phyloP scores from a whole-genome alignment of 2,113 vertebrate species.

The Ageneiosus marmoratus region DNA sequence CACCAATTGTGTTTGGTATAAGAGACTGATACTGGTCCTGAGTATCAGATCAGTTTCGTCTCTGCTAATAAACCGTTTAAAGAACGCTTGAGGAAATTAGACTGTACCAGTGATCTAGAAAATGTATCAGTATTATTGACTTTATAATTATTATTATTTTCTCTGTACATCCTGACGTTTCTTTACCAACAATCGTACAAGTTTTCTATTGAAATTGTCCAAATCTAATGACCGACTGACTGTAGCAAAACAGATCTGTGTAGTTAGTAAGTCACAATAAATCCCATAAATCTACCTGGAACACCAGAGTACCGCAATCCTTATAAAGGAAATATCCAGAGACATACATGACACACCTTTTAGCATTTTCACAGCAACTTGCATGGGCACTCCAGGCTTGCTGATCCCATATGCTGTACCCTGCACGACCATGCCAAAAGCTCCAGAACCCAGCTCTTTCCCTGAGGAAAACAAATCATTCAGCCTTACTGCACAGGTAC shows the following conservation, averaged over 20 bases:
- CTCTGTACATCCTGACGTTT: background rate
- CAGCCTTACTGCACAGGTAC: background rate
- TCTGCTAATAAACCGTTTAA: background rate
- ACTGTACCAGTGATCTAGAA: background rate
- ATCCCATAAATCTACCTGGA: background rate
- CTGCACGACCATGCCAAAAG: conserved; percentile 92
- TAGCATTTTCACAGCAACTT: conserved; percentile 97
- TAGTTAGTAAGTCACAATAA: no score
- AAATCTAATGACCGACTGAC: background rate
- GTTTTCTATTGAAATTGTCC: background rate
- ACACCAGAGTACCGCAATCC: background rate
- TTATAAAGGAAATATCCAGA: background rate
- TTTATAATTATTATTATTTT: background rate
- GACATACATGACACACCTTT: conserved; percentile 80
- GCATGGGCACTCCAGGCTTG: conserved; percentile 79
- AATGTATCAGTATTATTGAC: background rate
- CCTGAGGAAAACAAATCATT: conserved; percentile 68
- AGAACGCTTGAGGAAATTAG: background rate
- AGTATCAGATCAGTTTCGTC: background rate
- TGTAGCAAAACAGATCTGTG: background rate
- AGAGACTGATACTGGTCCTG: background rate
- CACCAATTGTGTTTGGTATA: background rate
- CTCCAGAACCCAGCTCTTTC: conserved; percentile 87
- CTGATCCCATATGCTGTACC: conserved; percentile 90
- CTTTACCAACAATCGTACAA: background rate